Percentiles rank a stretch among this genome's conserved stretches.
Evolutionary conservation across 2,797 vertebrate species (phyloP).

Genomic region (Apogon talboti): DNA sequence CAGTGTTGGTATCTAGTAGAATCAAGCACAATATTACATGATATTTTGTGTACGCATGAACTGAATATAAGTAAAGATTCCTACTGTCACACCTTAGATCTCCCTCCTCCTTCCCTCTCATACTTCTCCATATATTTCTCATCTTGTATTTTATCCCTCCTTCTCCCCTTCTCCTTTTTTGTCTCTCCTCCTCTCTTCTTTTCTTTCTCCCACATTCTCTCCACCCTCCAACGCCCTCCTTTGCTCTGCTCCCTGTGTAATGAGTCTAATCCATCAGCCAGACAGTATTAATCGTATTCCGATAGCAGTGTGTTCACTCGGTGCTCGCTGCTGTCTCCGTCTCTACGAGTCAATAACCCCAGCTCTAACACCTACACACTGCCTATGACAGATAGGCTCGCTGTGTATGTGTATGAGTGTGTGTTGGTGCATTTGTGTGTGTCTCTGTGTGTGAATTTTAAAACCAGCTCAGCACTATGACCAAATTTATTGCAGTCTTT

Average conservation of each 20-base stretch:
- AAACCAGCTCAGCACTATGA: constrained; percentile 76
- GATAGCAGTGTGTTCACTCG: constrained; percentile 77
- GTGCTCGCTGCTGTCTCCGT: constrained; percentile 74
- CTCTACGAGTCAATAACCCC: constrained; percentile 79
- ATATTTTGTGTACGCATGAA: constrained; percentile 32
- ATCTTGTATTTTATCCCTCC: constrained; percentile 17
- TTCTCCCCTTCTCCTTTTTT: constrained; percentile 8
- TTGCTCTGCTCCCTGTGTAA: constrained; percentile 70
- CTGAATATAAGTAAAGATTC: constrained; percentile 26
- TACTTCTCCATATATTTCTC: constrained; percentile 3
- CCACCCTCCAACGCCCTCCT: constrained; percentile 46
- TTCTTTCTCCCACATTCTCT: constrained; percentile 27
- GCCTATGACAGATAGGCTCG: constrained; percentile 58
- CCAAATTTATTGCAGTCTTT: constrained; percentile 73
- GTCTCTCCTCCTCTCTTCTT: constrained; percentile 6
- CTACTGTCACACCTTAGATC: constrained; percentile 7
- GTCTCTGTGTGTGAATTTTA: constrained; percentile 48
- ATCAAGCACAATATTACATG: not conserved
- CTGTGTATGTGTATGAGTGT: constrained; percentile 19
- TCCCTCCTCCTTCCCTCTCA: not conserved
- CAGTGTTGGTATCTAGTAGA: too few species aligned
- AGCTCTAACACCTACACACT: constrained; percentile 68
- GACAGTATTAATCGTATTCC: constrained; percentile 84
- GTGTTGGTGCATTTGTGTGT: constrained; percentile 21
- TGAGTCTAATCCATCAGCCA: constrained; percentile 83